Evolutionary conservation across 2,113 vertebrate species (phyloP).

Genomic region (Odontesthes bonariensis): DNA sequence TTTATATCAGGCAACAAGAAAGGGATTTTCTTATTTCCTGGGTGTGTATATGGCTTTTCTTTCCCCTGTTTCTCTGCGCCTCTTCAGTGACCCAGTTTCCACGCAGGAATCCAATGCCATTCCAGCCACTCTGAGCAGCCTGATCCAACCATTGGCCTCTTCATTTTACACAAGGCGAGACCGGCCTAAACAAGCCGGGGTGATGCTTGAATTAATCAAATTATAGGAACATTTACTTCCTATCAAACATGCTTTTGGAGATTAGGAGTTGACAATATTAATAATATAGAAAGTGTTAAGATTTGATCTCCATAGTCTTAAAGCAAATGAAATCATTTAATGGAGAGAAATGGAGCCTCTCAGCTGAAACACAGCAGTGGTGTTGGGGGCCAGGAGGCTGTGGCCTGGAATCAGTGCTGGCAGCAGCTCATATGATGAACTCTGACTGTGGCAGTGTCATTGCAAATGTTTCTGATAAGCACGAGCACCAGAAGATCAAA

Average conservation of each 20-base stretch:
- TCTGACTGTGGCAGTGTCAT: constrained; percentile 32
- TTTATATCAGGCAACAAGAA: no score
- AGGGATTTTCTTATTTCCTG: background rate
- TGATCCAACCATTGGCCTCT: constrained; percentile 7
- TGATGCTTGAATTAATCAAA: background rate
- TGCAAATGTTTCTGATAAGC: constrained; percentile 43
- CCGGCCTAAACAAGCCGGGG: background rate
- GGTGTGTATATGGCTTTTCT: constrained; percentile 1
- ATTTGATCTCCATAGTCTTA: no score
- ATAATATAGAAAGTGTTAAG: no score
- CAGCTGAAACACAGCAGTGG: no score
- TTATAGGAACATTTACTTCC: background rate
- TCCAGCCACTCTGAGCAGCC: constrained; percentile 7
- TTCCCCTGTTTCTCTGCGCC: constrained; percentile 8
- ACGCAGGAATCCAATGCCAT: constrained; percentile 14
- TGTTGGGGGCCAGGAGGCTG: no score
- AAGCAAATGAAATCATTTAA: no score
- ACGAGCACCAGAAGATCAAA: constrained; percentile 42
- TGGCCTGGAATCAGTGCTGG: constrained; percentile 25
- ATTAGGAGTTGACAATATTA: no score
- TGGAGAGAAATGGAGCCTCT: no score
- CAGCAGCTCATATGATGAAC: constrained; percentile 42
- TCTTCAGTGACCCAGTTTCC: constrained; percentile 52
- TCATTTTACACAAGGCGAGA: background rate
- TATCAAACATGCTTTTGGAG: no score